These are phyloP conservation scores for Netelia virgata DNA, from an alignment of 2,888 invertebrate species.

Conservation along the genomic window DNA sequence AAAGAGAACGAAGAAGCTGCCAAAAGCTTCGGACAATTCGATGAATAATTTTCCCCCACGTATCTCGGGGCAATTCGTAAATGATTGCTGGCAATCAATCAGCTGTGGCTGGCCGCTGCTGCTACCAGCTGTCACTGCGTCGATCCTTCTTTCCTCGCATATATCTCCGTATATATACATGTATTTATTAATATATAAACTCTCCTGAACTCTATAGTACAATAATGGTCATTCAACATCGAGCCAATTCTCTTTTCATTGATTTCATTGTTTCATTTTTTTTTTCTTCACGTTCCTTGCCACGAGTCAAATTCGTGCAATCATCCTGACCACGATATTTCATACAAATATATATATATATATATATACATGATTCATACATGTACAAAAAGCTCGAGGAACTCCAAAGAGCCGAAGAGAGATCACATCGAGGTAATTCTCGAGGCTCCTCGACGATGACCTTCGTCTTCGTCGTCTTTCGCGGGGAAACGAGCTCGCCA, in stretches of 20 bases:
- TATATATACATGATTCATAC: not conserved
- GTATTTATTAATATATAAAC: not conserved
- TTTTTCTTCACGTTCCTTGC: not conserved
- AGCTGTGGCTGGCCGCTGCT: slow-evolving; percentile 15
- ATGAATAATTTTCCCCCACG: slow-evolving; percentile 12
- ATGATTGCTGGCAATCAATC: slow-evolving; percentile 58
- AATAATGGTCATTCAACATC: slow-evolving; percentile 22
- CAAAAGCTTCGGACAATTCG: slow-evolving; percentile 9
- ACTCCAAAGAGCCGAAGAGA: not conserved
- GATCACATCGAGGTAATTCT: not conserved
- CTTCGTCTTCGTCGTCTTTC: slow-evolving; percentile 73
- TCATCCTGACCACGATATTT: not conserved
- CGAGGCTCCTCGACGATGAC: slow-evolving; percentile 57
- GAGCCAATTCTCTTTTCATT: slow-evolving; percentile 11
- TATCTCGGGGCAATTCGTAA: slow-evolving; percentile 41
- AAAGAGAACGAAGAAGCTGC: not conserved
- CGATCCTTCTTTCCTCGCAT: slow-evolving; percentile 36
- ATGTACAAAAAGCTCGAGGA: not conserved
- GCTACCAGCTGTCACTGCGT: slow-evolving; percentile 50
- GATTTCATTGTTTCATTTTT: not conserved
- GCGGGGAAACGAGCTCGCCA: slow-evolving; percentile 68
- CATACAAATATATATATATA: not conserved
- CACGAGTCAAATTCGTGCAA: too few relatives aligned
- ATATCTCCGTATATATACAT: not conserved
- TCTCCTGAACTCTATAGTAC: slow-evolving; percentile 4